Evolutionary conservation across 2,797 vertebrate species (phyloP), one percentile per base, ranked within the genome.

Genomic region (Lemur catta): DNA sequence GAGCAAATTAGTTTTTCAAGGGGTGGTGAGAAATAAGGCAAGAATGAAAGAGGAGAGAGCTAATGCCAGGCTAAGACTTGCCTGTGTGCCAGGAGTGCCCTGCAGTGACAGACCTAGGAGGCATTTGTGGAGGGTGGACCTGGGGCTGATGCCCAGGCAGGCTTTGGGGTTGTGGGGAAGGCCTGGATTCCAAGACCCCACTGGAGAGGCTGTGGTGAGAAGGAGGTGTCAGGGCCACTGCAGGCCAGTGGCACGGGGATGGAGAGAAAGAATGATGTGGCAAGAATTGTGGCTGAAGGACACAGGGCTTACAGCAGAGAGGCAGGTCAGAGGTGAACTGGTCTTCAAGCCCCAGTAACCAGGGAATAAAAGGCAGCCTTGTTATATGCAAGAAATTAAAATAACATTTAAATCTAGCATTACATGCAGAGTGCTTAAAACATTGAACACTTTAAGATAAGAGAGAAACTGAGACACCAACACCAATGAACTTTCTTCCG

Each of bases 321-420:
- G 41, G 30, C 28, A 79, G 85, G 85, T 86, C 69, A 78, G 59
- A 92, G 65, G 75, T 74, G 38, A 94, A 17, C 11, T 4, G 22
- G 59, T n/a, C 65, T 95, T 80, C 57, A 87, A 90, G 88, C 71
- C 55, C 38, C 18, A 30, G 26, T 79, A 88, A 41, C 35, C 28
- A 91, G 81, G 28, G 26, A 65, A 74, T 69, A 89, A 89, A 87
- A 96, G 48, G 35, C 50, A 92, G 43, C 48, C 76, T 81, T 22
- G 0, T 85, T 75, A 91, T 75, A n/a, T 71, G 48, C 41, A 74
- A 97, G 43, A 76, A 80, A 87, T 85, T 63, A 85, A 96, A 85
- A 92, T 48, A 63, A 69, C 61, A 75, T 80, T 97, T 74, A 92
- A 86, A 92, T 33, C 52, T 48, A 95, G 80, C 63, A 61, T 86